These are phyloP conservation scores for Helicoverpa armigera DNA, from an alignment of 1,140 invertebrate species.

Conservation along the genomic window DNA sequence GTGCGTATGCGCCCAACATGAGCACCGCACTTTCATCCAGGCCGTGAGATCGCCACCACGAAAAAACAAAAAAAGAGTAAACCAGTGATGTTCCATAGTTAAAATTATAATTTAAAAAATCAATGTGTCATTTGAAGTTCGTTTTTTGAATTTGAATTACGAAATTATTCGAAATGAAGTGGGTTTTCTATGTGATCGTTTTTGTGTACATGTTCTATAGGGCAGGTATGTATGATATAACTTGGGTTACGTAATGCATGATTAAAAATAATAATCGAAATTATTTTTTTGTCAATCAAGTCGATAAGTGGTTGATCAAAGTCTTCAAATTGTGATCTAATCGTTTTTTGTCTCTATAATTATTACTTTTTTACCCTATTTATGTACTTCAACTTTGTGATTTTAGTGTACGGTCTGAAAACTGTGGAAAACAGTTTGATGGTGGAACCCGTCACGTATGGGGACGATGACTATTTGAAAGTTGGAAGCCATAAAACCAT, in stretches of 20 bases:
- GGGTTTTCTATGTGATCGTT: constrained; percentile 71
- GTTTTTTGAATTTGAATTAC: constrained; percentile 40
- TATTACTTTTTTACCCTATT: not conserved
- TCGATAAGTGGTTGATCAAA: too few relatives aligned
- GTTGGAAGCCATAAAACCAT: constrained; percentile 64
- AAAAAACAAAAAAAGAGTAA: constrained; percentile 16
- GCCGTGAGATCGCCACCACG: constrained; percentile 29
- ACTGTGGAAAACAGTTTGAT: constrained; percentile 15
- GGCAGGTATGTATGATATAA: constrained; percentile 66
- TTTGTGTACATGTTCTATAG: constrained; percentile 73
- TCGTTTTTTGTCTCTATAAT: too few relatives aligned
- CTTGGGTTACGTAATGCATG: not conserved
- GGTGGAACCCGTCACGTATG: constrained; percentile 60
- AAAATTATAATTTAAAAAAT: constrained; percentile 24
- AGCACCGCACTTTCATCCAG: constrained; percentile 39
- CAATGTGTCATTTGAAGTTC: constrained; percentile 11
- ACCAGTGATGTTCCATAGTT: not conserved
- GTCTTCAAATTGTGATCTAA: too few relatives aligned
- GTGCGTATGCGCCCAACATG: not conserved
- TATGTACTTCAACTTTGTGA: not conserved
- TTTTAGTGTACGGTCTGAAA: constrained; percentile 26
- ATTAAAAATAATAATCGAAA: not conserved
- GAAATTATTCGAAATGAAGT: constrained; percentile 69
- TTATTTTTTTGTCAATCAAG: too few relatives aligned
- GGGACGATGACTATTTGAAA: constrained; percentile 57